Base-by-base conservation (phyloP, 2,113 vertebrate genomes). In the Phylloscopus whistleri region DNA sequence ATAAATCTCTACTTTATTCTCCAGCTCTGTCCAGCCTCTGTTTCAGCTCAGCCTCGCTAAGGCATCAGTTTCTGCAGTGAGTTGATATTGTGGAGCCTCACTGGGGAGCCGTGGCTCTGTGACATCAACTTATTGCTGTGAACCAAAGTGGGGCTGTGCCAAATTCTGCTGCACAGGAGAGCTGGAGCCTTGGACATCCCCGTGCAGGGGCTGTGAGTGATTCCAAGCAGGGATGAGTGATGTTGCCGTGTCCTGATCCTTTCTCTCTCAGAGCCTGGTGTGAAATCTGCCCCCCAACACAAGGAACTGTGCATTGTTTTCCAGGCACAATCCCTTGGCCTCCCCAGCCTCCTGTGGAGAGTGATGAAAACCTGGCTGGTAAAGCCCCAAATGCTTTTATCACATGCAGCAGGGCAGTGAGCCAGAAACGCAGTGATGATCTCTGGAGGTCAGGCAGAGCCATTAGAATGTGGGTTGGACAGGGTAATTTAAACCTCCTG, bases 361-460 rank as follows among this genome's bases (percentile, higher is more conserved):
- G 69, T 0, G 27, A 55, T 87, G 93, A 55, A 94, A 95, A 89
- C 77, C 84, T 72, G 19, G 41, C 41, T 60, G 93, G 43, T 52
- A 18, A 94, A 94, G 70, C 92, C 69, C 53, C 73, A 49, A 51
- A 68, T 39, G 84, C 87, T 94, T 84, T 88, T 68, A 70, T 90
- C 87, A 13, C 66, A 37, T 73, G 77, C 59, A 74, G 33, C 12
- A 22, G 73, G 84, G 95, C 85, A 90, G 83, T 18, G 94, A 96
- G 91, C 87, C 89, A 94, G 86, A 91, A 95, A 90, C 17, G 16
- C 91, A 49, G 75, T 7, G 60, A 30, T 48, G 58, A 33, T 84
- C 91, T 83, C 85, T 22, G 30, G 76, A 76, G 89, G 60, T 77
- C 81, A 78, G 76, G 64, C 72, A 62, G 56, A 87, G 91, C 13